These are phyloP conservation scores for Odocoileus virginianus DNA, from an alignment of 2,113 vertebrate species.

Conservation along the genomic window DNA sequence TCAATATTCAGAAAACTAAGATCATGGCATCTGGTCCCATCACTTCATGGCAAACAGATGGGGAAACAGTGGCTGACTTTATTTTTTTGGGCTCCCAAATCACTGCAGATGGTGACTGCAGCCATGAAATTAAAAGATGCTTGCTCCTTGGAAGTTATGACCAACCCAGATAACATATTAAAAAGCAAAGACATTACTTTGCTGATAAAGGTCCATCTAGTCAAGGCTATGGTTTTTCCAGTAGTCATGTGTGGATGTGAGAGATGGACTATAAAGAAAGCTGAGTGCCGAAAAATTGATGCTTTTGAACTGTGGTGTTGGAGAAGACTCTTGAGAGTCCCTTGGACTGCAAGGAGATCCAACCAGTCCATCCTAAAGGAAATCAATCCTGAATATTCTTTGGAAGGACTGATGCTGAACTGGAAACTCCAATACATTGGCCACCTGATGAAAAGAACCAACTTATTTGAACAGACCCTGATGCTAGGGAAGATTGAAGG, in stretches of 20 bases:
- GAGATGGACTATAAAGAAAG: not conserved
- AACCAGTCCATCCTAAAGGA: not conserved
- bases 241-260: not conserved
- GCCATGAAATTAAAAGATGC: not conserved
- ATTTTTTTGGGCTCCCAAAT: too few relatives aligned
- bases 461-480: not conserved
- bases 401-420: not conserved
- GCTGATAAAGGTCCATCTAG: not conserved
- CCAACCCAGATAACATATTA: not conserved
- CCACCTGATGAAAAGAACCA: not conserved
- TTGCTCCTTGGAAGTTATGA: not conserved
- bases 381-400: not conserved
- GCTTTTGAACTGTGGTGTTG: not conserved
- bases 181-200: not conserved
- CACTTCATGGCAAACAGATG: not conserved
- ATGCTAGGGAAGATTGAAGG: not conserved
- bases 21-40: not conserved
- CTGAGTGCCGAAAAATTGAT: not conserved
- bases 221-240: not conserved
- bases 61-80: not conserved
- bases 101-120: not conserved
- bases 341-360: not conserved
- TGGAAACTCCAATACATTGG: not conserved
- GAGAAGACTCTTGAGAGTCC: not conserved
- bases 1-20: not conserved